phyloP scores from a whole-genome alignment of 2,113 vertebrate genomes.

The Hemichromis elongatus region DNA sequence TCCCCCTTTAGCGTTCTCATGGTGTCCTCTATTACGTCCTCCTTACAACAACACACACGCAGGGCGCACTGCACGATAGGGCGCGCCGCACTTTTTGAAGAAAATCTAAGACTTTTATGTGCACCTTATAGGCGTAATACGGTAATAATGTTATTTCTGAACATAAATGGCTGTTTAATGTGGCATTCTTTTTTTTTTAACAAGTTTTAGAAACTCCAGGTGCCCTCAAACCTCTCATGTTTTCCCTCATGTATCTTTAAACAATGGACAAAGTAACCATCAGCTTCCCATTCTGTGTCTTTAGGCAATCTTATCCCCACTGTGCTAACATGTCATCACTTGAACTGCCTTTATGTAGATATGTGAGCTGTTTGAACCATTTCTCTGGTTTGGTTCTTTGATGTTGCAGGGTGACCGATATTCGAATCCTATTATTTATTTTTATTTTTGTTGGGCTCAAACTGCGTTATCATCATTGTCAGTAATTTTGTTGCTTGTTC shows the following conservation, averaged over 20 bases:
- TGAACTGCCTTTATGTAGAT: not conserved
- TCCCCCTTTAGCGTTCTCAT: too few species aligned
- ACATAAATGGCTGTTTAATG: not conserved
- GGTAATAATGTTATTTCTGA: not conserved
- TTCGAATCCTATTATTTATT: not conserved
- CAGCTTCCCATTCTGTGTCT: not conserved
- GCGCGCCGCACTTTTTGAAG: too few species aligned
- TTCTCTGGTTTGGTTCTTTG: not conserved
- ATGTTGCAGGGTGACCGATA: fast-evolving
- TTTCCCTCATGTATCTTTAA: not conserved
- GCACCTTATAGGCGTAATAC: too few species aligned
- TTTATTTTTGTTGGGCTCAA: not conserved
- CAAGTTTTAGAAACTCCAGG: not conserved
- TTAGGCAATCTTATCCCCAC: not conserved
- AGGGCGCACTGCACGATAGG: too few species aligned
- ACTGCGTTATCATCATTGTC: fast-evolving
- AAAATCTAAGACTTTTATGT: too few species aligned
- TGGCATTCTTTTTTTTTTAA: not conserved
- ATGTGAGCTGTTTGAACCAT: not conserved
- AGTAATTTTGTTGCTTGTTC: not conserved
- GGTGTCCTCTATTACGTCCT: too few species aligned
- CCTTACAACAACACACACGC: too few species aligned
- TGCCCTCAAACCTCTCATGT: not conserved
- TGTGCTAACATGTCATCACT: not conserved
- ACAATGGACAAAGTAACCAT: not conserved